A percentile compares a stretch with the other conserved stretches of the same genome.
phyloP scores from a whole-genome alignment of 2,888 invertebrate genomes.

The Erebia aethiops region DNA sequence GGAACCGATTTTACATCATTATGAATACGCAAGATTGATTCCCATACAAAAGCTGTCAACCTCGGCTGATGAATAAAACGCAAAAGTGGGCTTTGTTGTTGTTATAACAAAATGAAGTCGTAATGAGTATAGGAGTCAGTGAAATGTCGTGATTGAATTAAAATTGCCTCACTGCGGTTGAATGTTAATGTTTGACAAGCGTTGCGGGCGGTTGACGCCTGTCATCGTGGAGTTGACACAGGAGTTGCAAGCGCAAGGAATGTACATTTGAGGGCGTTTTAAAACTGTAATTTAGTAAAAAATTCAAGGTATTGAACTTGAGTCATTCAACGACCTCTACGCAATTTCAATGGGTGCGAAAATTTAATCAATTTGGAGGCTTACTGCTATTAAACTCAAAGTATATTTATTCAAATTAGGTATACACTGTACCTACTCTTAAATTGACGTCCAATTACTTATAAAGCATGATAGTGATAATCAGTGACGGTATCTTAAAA shows the following conservation, averaged over 20 bases:
- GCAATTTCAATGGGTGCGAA: too few relatives aligned
- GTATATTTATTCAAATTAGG: too few relatives aligned
- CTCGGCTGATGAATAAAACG: conserved; percentile 64
- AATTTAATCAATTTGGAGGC: too few relatives aligned
- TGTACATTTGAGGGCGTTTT: neutral
- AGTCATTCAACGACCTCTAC: neutral
- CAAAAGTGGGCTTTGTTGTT: conserved; percentile 64
- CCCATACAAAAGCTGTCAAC: conserved; percentile 74
- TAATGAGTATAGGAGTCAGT: conserved; percentile 71
- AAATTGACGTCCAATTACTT: too few relatives aligned
- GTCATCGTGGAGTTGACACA: conserved; percentile 41
- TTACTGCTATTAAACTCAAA: too few relatives aligned
- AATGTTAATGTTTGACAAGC: conserved; percentile 76
- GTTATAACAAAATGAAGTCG: conserved; percentile 79
- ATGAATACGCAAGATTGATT: conserved; percentile 75
- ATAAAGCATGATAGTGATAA: too few relatives aligned
- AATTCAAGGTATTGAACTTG: neutral
- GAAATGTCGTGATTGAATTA: conserved; percentile 76
- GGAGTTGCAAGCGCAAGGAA: conserved; percentile 31
- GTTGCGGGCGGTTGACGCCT: conserved; percentile 70
- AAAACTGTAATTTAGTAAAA: neutral
- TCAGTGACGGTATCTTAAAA: too few relatives aligned
- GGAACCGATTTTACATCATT: conserved; percentile 78
- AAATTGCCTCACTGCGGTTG: conserved; percentile 74
- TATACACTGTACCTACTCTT: too few relatives aligned